Base-by-base conservation (phyloP, 2,797 vertebrate genomes). In the Ptychadena robeensis region DNA sequence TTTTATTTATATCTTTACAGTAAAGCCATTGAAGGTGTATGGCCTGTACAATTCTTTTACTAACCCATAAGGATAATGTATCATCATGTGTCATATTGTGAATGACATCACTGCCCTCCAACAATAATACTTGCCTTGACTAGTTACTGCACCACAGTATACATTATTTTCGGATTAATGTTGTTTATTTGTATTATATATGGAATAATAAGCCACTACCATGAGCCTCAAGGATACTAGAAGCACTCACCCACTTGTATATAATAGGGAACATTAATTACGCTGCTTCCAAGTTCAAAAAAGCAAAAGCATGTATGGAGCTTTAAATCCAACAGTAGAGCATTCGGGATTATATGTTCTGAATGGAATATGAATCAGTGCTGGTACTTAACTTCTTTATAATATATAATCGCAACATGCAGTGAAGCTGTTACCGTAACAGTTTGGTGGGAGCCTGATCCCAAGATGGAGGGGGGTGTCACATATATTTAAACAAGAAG, bases 191-290 rank as follows among this genome's bases (percentile, higher is more conserved):
- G 65, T 67, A 35, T 34, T 67, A 35, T 67, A 67, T 35, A 35
- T 34, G 22, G 18, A 34, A 34, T 35, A 35, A 67, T 67, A 67
- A 34, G 18, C 32, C 65, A 35, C 65, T 67, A 35, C 31, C 34
- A 34, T 67, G 34, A 35, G 8, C 22, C 6, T 67, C 65, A 67
- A 67, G 65, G 31, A 67, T 35, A 67, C 65, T 34, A 67, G 15
- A 66, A 67, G 32, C 65, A 35, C 32, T 67, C 65, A 67, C 8
- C 34, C 65, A 67, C 65, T 67, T 67, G 31, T 34, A 67, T 67
- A 35, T 34, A 67, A 67, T 35, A 32, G 35, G 32, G 34, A 67
- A 67, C 65, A 67, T 67, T 67, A 34, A 67, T 67, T 67, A 67
- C 34, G 35, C 65, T 22, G 65, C 32, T 35, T 32, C 65, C n/a